Evolutionary conservation across 1,140 invertebrate species (phyloP), one percentile per base, ranked within the genome.

Genomic region (Galleria mellonella): DNA sequence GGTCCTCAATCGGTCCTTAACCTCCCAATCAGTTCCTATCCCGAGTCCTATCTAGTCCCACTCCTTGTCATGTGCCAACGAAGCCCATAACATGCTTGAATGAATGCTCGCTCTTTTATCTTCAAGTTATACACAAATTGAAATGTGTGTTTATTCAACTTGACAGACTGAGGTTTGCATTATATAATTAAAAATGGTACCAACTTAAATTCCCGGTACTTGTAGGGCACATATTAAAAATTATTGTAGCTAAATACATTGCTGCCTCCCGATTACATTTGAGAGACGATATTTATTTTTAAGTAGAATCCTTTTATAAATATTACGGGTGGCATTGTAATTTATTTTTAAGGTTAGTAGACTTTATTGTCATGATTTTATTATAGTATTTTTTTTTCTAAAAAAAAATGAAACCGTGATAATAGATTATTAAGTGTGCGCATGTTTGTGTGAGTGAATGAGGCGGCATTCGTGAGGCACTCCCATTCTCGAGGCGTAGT

Each of bases 331-430:
- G 63, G 60, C 51, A 59, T 70, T 65, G 65, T 79, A 72, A 67
- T 72, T 73, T 81, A 77, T 75, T 71, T 75, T 72, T 83, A 81
- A 81, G 74, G 62, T 65, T 72, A 76, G 66, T 72, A 76, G 71
- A 75, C 72, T 68, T 79, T 76, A 68, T 75, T 52, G 62, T 69
- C 62, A 47, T 61, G 62, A 69, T 72, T 73, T 72, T 72, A 69
- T 62, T 65, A 53, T 70, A 70, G 55, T 76, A 58, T 45, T 55
- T 64, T 49, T 73, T 73, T 66, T 71, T 72, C 67, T 60, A 57
- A 63, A 63, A 72, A 68, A 72, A 66, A 65, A 73, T 46, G 51
- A 56, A 83, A 77, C 74, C 67, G 79, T 83, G 79, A 83, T 83
- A 83, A 73, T 83, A 81, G 79, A 67, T 72, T 51, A 47, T 64